phyloP scores from a whole-genome alignment of 2,113 vertebrate genomes.

The Peromyscus leucopus region DNA sequence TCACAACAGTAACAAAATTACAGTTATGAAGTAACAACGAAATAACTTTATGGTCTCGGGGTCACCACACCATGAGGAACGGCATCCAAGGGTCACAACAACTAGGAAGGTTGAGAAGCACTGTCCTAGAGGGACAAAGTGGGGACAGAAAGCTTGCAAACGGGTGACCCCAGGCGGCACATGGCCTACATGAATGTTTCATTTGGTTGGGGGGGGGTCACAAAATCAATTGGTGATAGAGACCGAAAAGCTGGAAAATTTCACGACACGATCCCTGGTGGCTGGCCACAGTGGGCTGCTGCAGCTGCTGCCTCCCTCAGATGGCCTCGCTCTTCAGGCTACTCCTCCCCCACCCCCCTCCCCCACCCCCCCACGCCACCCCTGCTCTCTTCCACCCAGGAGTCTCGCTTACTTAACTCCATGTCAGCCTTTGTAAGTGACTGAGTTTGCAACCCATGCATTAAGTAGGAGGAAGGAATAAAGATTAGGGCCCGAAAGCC shows the following conservation, averaged over 20 bases:
- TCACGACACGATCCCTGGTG: background rate
- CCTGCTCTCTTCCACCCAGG: background rate
- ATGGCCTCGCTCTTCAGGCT: background rate
- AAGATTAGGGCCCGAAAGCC: rapidly evolving
- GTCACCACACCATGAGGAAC: background rate
- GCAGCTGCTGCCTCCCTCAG: background rate
- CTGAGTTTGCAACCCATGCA: background rate
- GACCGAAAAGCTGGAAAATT: background rate
- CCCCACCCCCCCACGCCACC: background rate
- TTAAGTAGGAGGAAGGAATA: background rate
- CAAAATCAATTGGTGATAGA: background rate
- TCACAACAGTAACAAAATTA: background rate
- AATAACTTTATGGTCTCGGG: background rate
- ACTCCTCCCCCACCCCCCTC: background rate
- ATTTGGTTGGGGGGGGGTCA: background rate
- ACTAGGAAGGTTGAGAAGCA: background rate
- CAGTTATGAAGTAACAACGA: background rate
- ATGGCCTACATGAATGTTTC: background rate
- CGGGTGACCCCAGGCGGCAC: background rate
- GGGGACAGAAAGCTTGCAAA: background rate
- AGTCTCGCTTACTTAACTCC: background rate
- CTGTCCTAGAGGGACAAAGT: background rate
- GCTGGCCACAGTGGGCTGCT: background rate
- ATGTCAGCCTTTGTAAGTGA: background rate
- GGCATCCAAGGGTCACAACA: background rate